Evolutionary conservation across 1,140 invertebrate species (phyloP), one percentile per base, ranked within the genome.

Genomic region (Lutraria rhynchaena): DNA sequence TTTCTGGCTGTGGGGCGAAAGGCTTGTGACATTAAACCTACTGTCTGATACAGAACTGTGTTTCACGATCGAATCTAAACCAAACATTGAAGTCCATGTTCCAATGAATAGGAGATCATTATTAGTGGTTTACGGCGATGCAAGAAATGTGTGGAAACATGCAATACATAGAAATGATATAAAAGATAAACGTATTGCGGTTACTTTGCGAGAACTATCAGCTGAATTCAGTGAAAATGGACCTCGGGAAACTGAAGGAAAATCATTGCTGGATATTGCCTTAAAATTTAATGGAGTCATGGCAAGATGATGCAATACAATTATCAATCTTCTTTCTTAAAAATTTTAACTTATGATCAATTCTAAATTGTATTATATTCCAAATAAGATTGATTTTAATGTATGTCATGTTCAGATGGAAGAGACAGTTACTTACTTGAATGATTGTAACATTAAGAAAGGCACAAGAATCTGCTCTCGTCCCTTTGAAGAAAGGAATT

Each of bases 1-100:
- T 89, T 98, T 96, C 90, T 99, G 99, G 99, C 95, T 99, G 51
- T 99, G 99, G 99, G 99, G 99, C 31, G 98, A 99, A 92, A 94
- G 98, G 82, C 96, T 99, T 31, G 95, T 99, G 3, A 99, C 97
- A 1, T 94, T 99, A 0, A 99, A 98, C 91, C 94, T 98, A 77
- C 89, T 96, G 19, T 95, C 95, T 9, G 95, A 97, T 91, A 96
- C 97, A 0, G 94, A 96, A 22, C 93, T 99, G n/a, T 98, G 96
- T 15, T 95, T 99, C 93, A 96, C 94, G 0, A 93, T 91, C 84
- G 94, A 91, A 58, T 77, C 86, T 0, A 24, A 71, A 1, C 82
- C 86, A 4, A 84, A 85, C 9, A 83, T 90, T 46, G 87, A 90
- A 69, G 85, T 97, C 69, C 93, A 98, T 7, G 95, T 99, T 82